These are phyloP conservation scores for Ginglymostoma cirratum DNA, from an alignment of 2,113 vertebrate species.

Conservation along the genomic window DNA sequence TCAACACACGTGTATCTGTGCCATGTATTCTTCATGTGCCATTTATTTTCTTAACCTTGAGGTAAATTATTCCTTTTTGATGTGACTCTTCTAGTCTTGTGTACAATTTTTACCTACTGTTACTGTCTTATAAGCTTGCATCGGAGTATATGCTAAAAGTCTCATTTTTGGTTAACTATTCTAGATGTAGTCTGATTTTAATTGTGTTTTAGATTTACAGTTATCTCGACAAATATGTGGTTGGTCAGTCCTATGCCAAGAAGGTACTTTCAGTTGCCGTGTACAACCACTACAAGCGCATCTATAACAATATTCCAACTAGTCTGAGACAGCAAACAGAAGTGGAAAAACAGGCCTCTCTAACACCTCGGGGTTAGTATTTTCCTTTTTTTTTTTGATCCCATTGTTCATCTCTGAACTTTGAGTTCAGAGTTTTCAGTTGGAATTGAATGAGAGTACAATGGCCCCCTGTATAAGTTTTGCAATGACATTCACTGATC, in stretches of 20 bases:
- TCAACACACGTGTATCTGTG: not conserved
- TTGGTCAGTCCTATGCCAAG: constrained; percentile 95
- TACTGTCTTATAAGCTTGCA: not conserved
- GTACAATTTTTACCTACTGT: not conserved
- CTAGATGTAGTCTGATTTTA: not conserved
- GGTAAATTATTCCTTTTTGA: not conserved
- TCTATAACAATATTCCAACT: constrained; percentile 93
- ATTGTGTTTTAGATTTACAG: constrained; percentile 80
- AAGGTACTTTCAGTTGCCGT: constrained; percentile 95
- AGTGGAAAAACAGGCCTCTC: constrained; percentile 81
- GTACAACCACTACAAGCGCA: constrained; percentile 98
- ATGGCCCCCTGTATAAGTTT: not conserved
- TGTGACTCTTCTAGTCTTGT: not conserved
- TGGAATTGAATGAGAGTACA: not conserved
- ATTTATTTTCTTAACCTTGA: not conserved
- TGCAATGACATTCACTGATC: not conserved
- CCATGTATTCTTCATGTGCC: not conserved
- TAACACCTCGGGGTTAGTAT: constrained; percentile 86
- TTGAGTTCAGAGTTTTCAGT: not conserved
- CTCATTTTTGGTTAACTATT: not conserved
- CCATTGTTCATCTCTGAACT: not conserved
- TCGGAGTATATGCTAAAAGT: not conserved
- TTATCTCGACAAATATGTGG: constrained; percentile 96
- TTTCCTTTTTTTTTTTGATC: not conserved
- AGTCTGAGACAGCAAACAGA: constrained; percentile 80